Conservation (phyloP, 2,113 vertebrate genomes). For the Actenoides lindsayi region DNA sequence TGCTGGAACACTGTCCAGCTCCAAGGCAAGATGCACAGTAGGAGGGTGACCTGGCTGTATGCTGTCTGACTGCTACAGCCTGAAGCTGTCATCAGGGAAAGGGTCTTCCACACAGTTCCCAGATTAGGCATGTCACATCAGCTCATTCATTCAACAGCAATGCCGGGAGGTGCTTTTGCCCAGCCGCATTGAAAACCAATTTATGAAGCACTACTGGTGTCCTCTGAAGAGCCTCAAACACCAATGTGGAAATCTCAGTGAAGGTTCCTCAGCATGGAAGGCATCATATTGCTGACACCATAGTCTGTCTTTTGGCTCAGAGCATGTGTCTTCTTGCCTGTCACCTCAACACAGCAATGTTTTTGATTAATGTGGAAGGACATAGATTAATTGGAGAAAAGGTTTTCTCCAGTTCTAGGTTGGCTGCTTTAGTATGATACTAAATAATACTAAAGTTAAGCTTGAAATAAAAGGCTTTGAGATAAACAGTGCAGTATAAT, state of each 20-base stretch:
- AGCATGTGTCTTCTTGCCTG: background rate
- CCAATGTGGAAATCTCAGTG: rapidly evolving
- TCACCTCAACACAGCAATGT: background rate
- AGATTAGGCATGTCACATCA: background rate
- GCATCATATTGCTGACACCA: background rate
- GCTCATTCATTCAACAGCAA: background rate
- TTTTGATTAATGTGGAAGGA: background rate
- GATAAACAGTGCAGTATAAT: background rate
- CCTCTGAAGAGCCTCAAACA: background rate
- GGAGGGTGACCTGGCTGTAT: background rate
- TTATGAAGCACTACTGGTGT: background rate
- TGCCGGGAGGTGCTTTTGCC: background rate
- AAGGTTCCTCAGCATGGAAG: background rate
- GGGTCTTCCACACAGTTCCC: background rate
- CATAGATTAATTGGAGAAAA: background rate
- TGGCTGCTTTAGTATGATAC: background rate
- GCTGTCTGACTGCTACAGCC: no score
- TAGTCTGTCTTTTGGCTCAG: background rate
- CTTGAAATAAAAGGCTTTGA: background rate
- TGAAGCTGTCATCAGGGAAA: background rate
- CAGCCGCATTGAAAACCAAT: background rate
- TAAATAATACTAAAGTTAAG: background rate
- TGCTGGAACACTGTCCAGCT: background rate
- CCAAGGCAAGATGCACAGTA: background rate
- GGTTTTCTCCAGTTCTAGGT: background rate